Evolutionary conservation across 2,797 vertebrate genomes (phyloP).

Genomic region (Brachyalestes nurse): DNA sequence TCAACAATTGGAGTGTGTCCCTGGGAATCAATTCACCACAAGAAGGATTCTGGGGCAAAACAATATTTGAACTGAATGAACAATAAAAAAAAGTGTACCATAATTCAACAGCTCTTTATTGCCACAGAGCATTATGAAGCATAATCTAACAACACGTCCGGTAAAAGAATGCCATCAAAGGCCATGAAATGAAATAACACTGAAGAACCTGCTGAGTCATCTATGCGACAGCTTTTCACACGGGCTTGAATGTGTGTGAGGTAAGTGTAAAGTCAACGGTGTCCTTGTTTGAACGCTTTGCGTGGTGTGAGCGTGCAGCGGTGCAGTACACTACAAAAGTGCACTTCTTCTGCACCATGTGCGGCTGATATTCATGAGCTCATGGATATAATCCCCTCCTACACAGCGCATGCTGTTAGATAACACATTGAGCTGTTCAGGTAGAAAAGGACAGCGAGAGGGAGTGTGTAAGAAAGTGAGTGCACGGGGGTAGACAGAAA

Average conservation of each 20-base stretch:
- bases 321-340: slow-evolving; percentile 38
- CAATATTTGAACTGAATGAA: too few species aligned
- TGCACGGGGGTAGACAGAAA: background rate
- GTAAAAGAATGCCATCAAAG: background rate
- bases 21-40: too few species aligned
- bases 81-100: too few species aligned
- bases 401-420: slow-evolving; percentile 56
- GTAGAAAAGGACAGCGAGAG: slow-evolving; percentile 44
- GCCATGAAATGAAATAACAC: background rate
- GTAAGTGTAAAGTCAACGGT: slow-evolving; percentile 4
- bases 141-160: background rate
- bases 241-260: background rate
- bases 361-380: slow-evolving; percentile 47
- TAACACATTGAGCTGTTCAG: slow-evolving; percentile 50
- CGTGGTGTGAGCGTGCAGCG: slow-evolving; percentile 14
- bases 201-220: slow-evolving; percentile 33
- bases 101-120: too few species aligned
- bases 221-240: slow-evolving; percentile 20
- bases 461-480: slow-evolving; percentile 12
- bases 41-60: too few species aligned
- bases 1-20: too few species aligned
- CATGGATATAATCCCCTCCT: slow-evolving; percentile 54
- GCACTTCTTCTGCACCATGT: slow-evolving; percentile 52
- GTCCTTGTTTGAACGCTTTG: slow-evolving; percentile 21
- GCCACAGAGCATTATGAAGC: too few species aligned